A percentile compares a stretch with the other conserved stretches of the same genome.
Conservation (phyloP, 2,888 invertebrate species). For the Drosophila greeni region DNA sequence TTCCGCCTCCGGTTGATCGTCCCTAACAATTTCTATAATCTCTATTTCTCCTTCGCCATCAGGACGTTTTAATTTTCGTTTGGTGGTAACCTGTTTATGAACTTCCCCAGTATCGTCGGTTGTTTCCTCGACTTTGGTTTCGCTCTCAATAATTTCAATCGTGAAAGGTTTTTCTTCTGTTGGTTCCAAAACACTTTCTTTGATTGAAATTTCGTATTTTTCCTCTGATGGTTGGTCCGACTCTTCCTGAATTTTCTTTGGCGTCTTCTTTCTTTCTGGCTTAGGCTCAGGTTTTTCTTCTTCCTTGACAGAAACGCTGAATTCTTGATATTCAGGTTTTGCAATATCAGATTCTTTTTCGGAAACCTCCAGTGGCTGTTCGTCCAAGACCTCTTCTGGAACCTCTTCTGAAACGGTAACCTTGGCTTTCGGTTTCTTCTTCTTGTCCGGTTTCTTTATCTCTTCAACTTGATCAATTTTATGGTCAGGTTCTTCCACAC, state of each 20-base stretch:
- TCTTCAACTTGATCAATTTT: conserved; percentile 40
- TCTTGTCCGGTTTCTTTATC: conserved; percentile 52
- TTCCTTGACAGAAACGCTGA: conserved; percentile 43
- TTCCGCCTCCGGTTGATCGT: conserved; percentile 75
- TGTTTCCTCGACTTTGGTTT: conserved; percentile 78
- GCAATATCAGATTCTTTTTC: conserved; percentile 54
- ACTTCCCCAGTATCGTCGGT: conserved; percentile 77
- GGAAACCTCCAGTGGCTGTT: conserved; percentile 38
- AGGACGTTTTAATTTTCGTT: conserved; percentile 78
- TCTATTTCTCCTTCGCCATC: conserved; percentile 78
- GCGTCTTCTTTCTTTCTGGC: conserved; percentile 24
- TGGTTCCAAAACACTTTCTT: conserved; percentile 48
- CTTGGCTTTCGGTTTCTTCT: conserved; percentile 75
- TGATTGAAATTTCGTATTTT: conserved; percentile 44
- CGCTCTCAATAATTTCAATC: conserved; percentile 77
- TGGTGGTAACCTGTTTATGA: conserved; percentile 78
- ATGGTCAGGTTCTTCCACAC: conserved; percentile 31
- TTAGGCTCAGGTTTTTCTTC: conserved; percentile 17
- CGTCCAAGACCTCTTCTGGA: conserved; percentile 54
- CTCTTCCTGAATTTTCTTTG: conserved; percentile 32
- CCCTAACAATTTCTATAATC: conserved; percentile 76
- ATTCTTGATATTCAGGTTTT: conserved; percentile 59
- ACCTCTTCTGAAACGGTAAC: conserved; percentile 79
- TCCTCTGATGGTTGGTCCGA: conserved; percentile 23
- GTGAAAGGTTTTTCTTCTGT: conserved; percentile 48